Base-by-base conservation (phyloP, 2,888 invertebrate genomes). In the Eudasyphora cyanicolor region DNA sequence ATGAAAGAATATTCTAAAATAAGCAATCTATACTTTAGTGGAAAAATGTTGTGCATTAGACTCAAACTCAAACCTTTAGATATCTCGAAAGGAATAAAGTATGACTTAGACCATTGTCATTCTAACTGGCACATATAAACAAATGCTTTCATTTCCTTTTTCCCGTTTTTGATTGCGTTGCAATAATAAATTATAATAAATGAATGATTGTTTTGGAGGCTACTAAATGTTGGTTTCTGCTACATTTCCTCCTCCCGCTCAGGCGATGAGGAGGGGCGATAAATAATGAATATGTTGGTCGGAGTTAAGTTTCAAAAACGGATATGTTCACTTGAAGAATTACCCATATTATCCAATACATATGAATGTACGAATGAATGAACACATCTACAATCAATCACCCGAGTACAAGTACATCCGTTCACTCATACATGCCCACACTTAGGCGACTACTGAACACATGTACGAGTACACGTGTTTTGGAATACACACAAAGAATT, bases 101-200 rank as follows among this genome's bases (percentile, higher is more conserved):
- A n/a, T n/a, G n/a, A n/a, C n/a, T n/a, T n/a, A n/a, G n/a, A n/a
- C n/a, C n/a, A n/a, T n/a, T n/a, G n/a, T n/a, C n/a, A n/a, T n/a
- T n/a, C n/a, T n/a, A n/a, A n/a, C n/a, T n/a, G n/a, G n/a, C n/a
- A n/a, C n/a, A n/a, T n/a, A 32, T 8, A 8, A 32, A 45, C 3
- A 38, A 67, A 67, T n/a, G 21, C 38, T 17, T 38, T 38, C 38
- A 17, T 64, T 67, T 42, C 67, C 67, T 67, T 7, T 29, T 35
- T 42, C 42, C 10, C 14, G 21, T 67, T 60, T 29, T 42, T 42
- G 67, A 67, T 67, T 67, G 67, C 4, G 35, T 42, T 67, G 67
- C 67, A 67, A 67, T 67, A 67, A 67, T 67, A 67, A 67, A 67
- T 67, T 24, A 42, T 42, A 67, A 67, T 67, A 67, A 38, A 67